Evolutionary conservation across 2,797 vertebrate species (phyloP), one percentile per base, ranked within the genome.

Genomic region (Clarias fuscus): DNA sequence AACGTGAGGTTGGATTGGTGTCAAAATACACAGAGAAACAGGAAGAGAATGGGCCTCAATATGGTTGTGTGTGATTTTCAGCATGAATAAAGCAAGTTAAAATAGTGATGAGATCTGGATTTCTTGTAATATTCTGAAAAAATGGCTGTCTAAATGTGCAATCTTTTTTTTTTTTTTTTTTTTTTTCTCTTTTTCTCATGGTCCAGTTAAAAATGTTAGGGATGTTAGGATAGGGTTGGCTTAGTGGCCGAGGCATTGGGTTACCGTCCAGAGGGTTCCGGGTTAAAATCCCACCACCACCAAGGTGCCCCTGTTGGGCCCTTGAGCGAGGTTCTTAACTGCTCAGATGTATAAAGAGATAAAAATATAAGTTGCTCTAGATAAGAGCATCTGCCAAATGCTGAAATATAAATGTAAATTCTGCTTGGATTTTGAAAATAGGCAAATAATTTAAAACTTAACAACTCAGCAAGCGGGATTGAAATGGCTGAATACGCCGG

Each of bases 371-470:
- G 40, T 43, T 7, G 37, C 37, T 37, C 37, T 37, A 37, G 37
- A 37, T 37, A 5, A 43, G 48, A 13, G 11, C 11, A 1, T 53
- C 48, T 53, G 48, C 11, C 48, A 53, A 53, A 53, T 53, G 48
- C 48, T 53, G 11, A 53, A 13, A 53, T 53, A 2, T 48, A 48
- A 48, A 48, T 48, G 8, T 48, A 53, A 13, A 53, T 53, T 53
- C 48, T 53, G 48, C 48, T 13, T 53, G 48, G 48, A 53, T 68
- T 68, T 80, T 30, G 1, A 17, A 7, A 65, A 22, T 18, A 70
- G 33, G n/a, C 48, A 82, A 82, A 56, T 68, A 8, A 82, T 53
- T 22, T 56, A 14, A 82, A 82, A 68, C 80, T 81, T 81, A 81
- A 81, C 24, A 48, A 27, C 61, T 30, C 24, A 82, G 22, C 8